Evolutionary conservation across 2,888 invertebrate genomes (phyloP).

Genomic region (Andrena flavipes): DNA sequence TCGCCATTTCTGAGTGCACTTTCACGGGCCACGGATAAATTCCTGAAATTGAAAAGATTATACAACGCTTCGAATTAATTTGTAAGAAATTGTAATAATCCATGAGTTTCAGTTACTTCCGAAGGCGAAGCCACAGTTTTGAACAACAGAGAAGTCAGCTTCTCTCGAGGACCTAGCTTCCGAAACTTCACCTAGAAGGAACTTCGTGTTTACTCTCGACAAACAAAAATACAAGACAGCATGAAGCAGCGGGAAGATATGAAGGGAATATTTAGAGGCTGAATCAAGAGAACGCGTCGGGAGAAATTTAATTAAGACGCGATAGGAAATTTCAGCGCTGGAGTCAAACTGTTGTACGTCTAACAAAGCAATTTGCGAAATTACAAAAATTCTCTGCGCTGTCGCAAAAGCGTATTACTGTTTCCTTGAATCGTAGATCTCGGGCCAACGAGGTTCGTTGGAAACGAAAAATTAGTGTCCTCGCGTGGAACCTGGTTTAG

Average conservation of each 20-base stretch:
- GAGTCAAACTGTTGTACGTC: slow-evolving; percentile 7
- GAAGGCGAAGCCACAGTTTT: neutral
- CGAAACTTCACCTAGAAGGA: neutral
- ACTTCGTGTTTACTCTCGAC: neutral
- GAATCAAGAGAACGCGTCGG: neutral
- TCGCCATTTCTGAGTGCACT: neutral
- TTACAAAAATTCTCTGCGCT: slow-evolving; percentile 39
- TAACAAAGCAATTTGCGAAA: slow-evolving; percentile 34
- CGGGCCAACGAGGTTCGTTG: neutral
- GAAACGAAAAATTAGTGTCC: neutral
- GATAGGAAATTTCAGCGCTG: slow-evolving; percentile 39
- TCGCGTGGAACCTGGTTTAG: too few relatives aligned
- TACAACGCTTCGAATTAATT: neutral
- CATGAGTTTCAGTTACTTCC: neutral
- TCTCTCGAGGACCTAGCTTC: neutral
- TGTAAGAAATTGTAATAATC: neutral
- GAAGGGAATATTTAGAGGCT: neutral
- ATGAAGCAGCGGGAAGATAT: too few relatives aligned
- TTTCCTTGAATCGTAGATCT: neutral
- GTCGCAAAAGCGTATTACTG: neutral
- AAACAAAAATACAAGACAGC: too few relatives aligned
- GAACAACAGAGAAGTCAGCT: neutral
- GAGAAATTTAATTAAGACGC: slow-evolving; percentile 44
- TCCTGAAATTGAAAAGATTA: neutral
- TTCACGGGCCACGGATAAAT: slow-evolving; percentile 21